These are phyloP conservation scores for Sebastes oblongus DNA, from an alignment of 2,797 vertebrate species.

Conservation along the genomic window DNA sequence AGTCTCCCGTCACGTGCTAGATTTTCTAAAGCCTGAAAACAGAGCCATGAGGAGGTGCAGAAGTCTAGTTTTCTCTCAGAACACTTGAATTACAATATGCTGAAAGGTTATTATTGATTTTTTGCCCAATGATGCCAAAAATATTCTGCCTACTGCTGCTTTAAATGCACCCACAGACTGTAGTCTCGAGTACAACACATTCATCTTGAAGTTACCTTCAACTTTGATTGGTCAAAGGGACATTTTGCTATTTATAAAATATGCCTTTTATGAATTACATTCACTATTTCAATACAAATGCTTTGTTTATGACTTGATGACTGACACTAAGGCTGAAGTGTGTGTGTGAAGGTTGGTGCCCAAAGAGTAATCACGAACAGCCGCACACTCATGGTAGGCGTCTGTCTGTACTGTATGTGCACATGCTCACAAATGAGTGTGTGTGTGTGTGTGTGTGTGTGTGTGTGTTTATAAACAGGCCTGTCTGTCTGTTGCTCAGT, in stretches of 20 bases:
- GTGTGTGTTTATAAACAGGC: slow-evolving; percentile 77
- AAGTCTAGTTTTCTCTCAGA: too few species aligned
- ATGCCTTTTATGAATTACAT: not conserved
- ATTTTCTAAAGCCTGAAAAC: too few species aligned
- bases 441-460: slow-evolving; percentile 36
- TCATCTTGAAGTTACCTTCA: not conserved
- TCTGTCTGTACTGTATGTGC: slow-evolving; percentile 59
- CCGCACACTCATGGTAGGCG: slow-evolving; percentile 33
- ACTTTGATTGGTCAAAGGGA: not conserved
- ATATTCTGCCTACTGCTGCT: not conserved
- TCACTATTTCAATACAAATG: not conserved
- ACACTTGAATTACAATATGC: too few species aligned
- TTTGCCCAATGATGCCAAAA: too few species aligned
- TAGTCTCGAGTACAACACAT: not conserved
- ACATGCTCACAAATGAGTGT: slow-evolving; percentile 50
- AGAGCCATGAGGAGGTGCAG: too few species aligned
- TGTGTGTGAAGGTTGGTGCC: slow-evolving; percentile 39
- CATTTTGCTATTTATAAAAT: not conserved
- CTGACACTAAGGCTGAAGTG: slow-evolving; percentile 6
- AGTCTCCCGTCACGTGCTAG: too few species aligned
- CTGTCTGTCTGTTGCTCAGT: slow-evolving; percentile 68
- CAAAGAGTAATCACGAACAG: slow-evolving; percentile 67
- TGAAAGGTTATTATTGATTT: too few species aligned
- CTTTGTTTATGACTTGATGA: slow-evolving; percentile 20
- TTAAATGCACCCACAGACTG: not conserved